These are phyloP conservation scores for Amiota mariae DNA, from an alignment of 2,888 invertebrate species.

Conservation along the genomic window DNA sequence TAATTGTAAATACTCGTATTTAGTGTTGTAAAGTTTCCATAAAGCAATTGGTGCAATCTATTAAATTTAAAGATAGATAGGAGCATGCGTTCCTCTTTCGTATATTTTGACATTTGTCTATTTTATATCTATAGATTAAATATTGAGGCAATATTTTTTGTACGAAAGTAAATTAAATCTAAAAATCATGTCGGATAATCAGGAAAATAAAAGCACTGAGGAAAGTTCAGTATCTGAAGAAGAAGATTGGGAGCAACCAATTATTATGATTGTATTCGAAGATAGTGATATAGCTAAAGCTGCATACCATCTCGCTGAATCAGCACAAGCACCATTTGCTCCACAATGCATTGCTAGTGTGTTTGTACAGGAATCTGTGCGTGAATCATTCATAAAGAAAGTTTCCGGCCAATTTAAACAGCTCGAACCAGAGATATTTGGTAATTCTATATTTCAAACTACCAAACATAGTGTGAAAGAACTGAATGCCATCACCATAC, in stretches of 20 bases:
- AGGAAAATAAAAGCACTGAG: too few relatives aligned
- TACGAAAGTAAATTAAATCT: too few relatives aligned
- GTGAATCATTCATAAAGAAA: slow-evolving; percentile 55
- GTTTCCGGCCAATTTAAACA: slow-evolving; percentile 55
- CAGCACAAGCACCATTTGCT: slow-evolving; percentile 59
- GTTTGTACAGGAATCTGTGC: slow-evolving; percentile 64
- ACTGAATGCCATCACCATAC: slow-evolving; percentile 52
- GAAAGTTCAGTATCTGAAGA: too few relatives aligned
- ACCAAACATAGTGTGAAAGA: slow-evolving; percentile 44
- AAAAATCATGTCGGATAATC: too few relatives aligned
- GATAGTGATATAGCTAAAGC: slow-evolving; percentile 67
- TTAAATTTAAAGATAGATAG: too few relatives aligned
- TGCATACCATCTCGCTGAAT: slow-evolving; percentile 57
- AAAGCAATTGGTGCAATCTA: too few relatives aligned
- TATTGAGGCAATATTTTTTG: too few relatives aligned
- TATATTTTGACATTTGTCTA: too few relatives aligned
- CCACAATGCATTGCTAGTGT: slow-evolving; percentile 57
- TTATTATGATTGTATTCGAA: slow-evolving; percentile 62
- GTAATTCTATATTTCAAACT: slow-evolving; percentile 43
- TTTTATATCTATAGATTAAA: too few relatives aligned
- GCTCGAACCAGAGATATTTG: slow-evolving; percentile 47
- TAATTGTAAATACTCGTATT: too few relatives aligned
- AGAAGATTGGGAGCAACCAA: background rate
- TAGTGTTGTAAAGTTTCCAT: too few relatives aligned
- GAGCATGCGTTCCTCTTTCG: too few relatives aligned